Evolutionary conservation across 2,888 invertebrate genomes (phyloP).

Genomic region (Acanthococcus lagerstroemiae): DNA sequence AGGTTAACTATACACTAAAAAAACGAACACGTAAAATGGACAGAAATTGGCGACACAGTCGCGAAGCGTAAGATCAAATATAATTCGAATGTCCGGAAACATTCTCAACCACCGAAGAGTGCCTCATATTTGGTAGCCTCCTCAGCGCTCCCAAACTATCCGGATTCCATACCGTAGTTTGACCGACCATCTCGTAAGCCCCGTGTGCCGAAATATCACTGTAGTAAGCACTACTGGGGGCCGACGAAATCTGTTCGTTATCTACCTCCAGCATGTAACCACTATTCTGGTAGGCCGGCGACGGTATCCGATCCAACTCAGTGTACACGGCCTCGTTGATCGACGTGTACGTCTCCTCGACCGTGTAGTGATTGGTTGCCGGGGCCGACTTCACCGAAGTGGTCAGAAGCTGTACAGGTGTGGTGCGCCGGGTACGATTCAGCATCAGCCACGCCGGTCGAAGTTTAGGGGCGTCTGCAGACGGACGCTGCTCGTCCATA

Average conservation of each 20-base stretch:
- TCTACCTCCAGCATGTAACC: constrained; percentile 43
- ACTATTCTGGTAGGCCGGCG: constrained; percentile 60
- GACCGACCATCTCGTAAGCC: constrained; percentile 53
- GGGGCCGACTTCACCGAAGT: constrained; percentile 13
- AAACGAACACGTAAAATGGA: background rate
- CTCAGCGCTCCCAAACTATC: constrained; percentile 2
- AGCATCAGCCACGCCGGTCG: constrained; percentile 17
- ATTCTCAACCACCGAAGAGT: constrained; percentile 1
- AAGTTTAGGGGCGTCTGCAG: background rate
- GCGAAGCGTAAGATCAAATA: constrained; percentile 2
- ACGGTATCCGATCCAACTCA: constrained; percentile 50
- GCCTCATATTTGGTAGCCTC: constrained; percentile 2
- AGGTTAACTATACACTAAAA: background rate
- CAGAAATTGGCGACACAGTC: background rate
- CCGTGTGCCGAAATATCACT: constrained; percentile 51
- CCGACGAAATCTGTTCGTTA: constrained; percentile 47
- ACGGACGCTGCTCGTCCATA: constrained; percentile 10
- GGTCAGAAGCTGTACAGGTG: constrained; percentile 15
- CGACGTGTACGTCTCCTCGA: constrained; percentile 23
- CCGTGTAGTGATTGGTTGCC: constrained; percentile 24
- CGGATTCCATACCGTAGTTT: constrained; percentile 36
- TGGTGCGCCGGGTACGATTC: constrained; percentile 5
- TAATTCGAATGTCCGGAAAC: constrained; percentile 21
- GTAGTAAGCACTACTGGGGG: constrained; percentile 65
- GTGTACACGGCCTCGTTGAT: constrained; percentile 57